phyloP scores from a whole-genome alignment of 2,113 vertebrate species.

The Steatornis caripensis region DNA sequence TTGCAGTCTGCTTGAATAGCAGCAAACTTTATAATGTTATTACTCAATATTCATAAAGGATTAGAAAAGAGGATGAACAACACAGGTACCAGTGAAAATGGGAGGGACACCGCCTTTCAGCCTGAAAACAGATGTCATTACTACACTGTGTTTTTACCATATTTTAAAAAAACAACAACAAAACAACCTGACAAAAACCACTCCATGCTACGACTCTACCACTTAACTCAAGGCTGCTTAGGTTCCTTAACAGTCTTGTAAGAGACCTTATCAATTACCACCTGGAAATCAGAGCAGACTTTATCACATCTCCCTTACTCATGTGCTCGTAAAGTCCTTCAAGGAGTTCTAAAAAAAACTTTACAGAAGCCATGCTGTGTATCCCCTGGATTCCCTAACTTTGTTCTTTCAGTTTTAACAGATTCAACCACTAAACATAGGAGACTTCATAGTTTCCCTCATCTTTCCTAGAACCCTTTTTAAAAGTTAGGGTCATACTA shows the following conservation, averaged over 20 bases:
- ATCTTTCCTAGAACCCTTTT: neutral
- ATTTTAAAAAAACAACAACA: too few species aligned
- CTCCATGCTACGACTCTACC: neutral
- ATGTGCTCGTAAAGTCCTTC: neutral
- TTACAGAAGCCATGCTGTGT: neutral
- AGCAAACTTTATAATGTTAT: neutral
- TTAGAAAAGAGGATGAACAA: neutral
- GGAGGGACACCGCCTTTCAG: neutral
- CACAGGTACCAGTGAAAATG: neutral
- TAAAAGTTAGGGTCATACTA: neutral
- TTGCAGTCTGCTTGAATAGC: neutral
- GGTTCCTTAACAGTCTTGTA: neutral
- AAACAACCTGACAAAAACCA: neutral
- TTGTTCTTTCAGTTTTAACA: neutral
- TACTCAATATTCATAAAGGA: neutral
- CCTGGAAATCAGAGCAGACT: neutral
- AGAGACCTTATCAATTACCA: neutral
- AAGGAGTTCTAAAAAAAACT: neutral
- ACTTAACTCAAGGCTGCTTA: neutral
- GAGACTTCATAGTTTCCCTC: neutral
- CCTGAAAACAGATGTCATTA: accelerated
- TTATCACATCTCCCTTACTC: neutral
- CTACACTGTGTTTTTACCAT: neutral
- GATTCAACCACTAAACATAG: neutral
- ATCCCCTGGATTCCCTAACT: neutral